These are phyloP conservation scores for Tenodera sinensis DNA, from an alignment of 2,888 invertebrate species.

Conservation along the genomic window DNA sequence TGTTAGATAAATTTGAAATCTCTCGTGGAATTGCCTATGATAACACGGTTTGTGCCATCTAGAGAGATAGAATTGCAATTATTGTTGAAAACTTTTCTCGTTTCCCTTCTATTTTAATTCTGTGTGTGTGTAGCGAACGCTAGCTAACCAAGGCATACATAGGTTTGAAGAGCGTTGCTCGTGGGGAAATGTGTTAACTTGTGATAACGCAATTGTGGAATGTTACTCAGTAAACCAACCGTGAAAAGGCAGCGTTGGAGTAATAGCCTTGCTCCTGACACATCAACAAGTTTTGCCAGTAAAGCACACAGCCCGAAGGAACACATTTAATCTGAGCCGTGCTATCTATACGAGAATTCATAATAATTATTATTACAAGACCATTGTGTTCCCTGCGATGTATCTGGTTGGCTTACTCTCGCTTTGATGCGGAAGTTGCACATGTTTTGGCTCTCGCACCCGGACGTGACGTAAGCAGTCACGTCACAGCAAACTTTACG, in stretches of 20 bases:
- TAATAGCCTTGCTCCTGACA: not conserved
- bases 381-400: not conserved
- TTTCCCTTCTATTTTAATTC: too few species aligned
- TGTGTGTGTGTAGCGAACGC: too few species aligned
- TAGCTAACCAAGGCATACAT: too few species aligned
- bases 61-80: too few species aligned
- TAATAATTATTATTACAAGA: not conserved
- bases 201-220: not conserved
- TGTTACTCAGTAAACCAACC: not conserved
- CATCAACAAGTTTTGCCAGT: not conserved
- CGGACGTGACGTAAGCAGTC: not conserved
- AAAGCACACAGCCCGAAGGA: not conserved
- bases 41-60: too few species aligned
- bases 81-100: too few species aligned
- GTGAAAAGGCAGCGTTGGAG: not conserved
- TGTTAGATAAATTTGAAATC: too few species aligned
- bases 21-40: too few species aligned
- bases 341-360: not conserved
- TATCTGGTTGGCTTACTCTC: not conserved
- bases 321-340: not conserved
- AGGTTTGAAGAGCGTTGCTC: not conserved
- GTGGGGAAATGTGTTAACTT: not conserved
- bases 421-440: not conserved
- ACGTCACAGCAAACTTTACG: not conserved
- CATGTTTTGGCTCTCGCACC: not conserved